Conservation (phyloP, 2,797 vertebrate genomes). For the Protonibea diacanthus region DNA sequence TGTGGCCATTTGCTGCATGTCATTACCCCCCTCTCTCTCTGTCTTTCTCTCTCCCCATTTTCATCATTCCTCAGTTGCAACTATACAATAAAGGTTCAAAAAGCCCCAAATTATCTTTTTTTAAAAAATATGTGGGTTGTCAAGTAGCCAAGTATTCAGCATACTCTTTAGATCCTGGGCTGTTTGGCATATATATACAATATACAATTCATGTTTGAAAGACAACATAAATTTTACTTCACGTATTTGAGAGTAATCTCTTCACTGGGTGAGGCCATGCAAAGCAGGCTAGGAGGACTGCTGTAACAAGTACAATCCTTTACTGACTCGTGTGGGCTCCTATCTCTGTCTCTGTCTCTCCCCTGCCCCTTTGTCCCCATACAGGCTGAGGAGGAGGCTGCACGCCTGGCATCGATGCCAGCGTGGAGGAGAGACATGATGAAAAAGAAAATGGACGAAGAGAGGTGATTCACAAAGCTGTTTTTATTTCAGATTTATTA, state of each 20-base stretch:
- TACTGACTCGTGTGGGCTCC: constrained; percentile 50
- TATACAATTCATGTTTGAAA: neutral
- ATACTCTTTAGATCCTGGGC: neutral
- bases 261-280: neutral
- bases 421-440: constrained; percentile 98
- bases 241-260: neutral
- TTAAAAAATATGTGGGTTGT: too few species aligned
- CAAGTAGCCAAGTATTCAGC: neutral
- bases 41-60: too few species aligned
- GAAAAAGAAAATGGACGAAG: constrained; percentile 97
- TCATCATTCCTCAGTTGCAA: too few species aligned
- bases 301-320: constrained; percentile 16
- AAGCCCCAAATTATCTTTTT: too few species aligned
- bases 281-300: constrained; percentile 5
- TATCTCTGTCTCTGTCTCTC: constrained; percentile 53
- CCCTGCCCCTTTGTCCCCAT: constrained; percentile 54
- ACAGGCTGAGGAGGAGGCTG: constrained; percentile 92
- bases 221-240: neutral
- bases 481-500: neutral
- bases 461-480: constrained; percentile 88
- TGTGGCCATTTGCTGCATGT: too few species aligned
- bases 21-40: too few species aligned
- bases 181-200: neutral
- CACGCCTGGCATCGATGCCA: constrained; percentile 92
- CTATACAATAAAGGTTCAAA: too few species aligned